These are phyloP conservation scores for Cryptoprocta ferox DNA, from an alignment of 2,797 vertebrate genomes.

Conservation along the genomic window DNA sequence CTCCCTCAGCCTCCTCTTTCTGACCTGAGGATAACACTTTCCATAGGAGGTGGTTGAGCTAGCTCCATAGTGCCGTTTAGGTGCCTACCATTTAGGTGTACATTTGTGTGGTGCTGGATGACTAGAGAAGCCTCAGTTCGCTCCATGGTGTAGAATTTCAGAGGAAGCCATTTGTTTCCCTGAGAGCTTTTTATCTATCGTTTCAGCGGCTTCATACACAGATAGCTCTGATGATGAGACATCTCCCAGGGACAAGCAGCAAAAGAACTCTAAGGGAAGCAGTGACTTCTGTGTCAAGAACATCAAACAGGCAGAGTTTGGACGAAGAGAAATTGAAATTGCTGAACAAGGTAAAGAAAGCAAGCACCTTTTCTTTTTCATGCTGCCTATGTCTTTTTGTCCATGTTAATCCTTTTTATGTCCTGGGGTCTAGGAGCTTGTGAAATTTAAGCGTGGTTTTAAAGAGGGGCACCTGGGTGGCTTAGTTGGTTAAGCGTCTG, in stretches of 20 bases:
- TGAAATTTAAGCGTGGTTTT: constrained; percentile 23
- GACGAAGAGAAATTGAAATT: constrained; percentile 98
- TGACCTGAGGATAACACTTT: neutral
- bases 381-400: neutral
- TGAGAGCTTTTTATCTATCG: constrained; percentile 58
- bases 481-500: too few relatives aligned
- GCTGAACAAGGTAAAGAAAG: constrained; percentile 93
- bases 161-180: neutral
- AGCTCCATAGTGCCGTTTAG: neutral
- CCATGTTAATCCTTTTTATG: neutral
- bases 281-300: constrained; percentile 99
- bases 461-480: neutral
- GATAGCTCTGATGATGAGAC: constrained; percentile 99
- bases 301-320: constrained; percentile 98
- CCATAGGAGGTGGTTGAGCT: neutral
- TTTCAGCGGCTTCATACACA: constrained; percentile 97
- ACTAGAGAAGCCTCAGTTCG: neutral
- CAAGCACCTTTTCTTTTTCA: constrained; percentile 13
- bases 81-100: neutral
- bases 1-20: neutral
- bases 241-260: constrained; percentile 97
- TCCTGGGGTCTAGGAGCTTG: neutral
- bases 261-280: constrained; percentile 98
- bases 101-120: neutral
- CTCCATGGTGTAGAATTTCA: neutral